These are phyloP conservation scores for Knipowitschia caucasica DNA, from an alignment of 2,797 vertebrate genomes.

Conservation along the genomic window DNA sequence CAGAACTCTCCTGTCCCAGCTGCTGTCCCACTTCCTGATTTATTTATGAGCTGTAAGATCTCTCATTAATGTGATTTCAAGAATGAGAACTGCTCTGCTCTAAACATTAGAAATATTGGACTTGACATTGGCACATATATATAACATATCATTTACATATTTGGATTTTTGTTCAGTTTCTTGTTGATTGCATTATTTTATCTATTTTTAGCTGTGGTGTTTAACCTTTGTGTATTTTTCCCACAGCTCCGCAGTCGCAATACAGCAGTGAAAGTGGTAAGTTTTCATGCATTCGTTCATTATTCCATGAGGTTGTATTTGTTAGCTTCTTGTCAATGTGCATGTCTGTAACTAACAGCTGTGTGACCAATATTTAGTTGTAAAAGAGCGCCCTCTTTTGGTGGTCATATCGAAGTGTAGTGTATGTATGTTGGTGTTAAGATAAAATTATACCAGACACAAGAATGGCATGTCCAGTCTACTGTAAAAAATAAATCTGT, in stretches of 20 bases:
- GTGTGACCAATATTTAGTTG: slow-evolving; percentile 15
- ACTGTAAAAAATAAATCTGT: background rate
- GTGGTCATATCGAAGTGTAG: background rate
- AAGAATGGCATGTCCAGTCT: background rate
- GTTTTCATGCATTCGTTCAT: slow-evolving; percentile 27
- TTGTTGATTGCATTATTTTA: background rate
- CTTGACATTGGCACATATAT: background rate
- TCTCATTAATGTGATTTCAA: slow-evolving; percentile 57
- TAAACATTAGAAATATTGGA: slow-evolving; percentile 8
- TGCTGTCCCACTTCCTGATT: slow-evolving; percentile 60
- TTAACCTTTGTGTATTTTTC: slow-evolving; percentile 21
- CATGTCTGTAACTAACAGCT: slow-evolving; percentile 21
- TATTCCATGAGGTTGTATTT: background rate
- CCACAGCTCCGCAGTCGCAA: slow-evolving; percentile 61
- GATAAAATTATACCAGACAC: background rate
- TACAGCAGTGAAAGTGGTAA: slow-evolving; percentile 64
- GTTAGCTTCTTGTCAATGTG: background rate
- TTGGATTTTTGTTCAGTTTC: background rate
- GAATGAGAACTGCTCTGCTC: slow-evolving; percentile 43
- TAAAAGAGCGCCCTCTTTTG: slow-evolving; percentile 61
- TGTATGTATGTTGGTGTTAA: background rate
- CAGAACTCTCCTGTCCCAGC: slow-evolving; percentile 41
- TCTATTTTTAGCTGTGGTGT: background rate
- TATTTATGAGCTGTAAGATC: slow-evolving; percentile 70
- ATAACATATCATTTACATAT: background rate